Conservation (phyloP, 1,140 invertebrate genomes). For the Hetaerina americana region DNA sequence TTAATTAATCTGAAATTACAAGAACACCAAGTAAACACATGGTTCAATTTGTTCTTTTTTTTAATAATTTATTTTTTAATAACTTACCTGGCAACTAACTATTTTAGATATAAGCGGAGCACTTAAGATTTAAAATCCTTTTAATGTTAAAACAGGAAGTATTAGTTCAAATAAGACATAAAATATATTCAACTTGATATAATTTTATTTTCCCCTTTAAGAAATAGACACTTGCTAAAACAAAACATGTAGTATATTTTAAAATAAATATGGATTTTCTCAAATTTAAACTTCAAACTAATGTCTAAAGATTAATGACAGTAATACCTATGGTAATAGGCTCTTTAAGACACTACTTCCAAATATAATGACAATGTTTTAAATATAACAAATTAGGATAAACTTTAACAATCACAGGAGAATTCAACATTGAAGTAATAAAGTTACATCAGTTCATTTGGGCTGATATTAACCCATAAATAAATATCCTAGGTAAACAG, state of each 20-base stretch:
- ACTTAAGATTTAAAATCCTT: no score
- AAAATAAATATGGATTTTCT: slow-evolving; percentile 1
- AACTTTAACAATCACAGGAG: background rate
- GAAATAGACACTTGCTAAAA: background rate
- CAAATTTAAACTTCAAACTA: background rate
- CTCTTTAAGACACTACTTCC: background rate
- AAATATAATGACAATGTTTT: background rate
- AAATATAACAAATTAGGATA: background rate
- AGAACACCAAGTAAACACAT: no score
- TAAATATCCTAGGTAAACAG: background rate
- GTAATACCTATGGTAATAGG: background rate
- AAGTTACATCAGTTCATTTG: background rate
- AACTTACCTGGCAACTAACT: no score
- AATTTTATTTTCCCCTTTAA: background rate
- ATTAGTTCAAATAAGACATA: background rate
- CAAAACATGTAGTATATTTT: background rate
- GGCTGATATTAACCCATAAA: background rate
- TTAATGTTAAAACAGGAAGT: no score
- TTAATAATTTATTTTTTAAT: no score
- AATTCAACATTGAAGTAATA: background rate
- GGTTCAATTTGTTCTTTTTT: no score
- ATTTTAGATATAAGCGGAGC: no score
- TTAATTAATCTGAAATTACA: no score
- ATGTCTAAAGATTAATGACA: background rate
- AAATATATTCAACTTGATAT: background rate